phyloP scores from a whole-genome alignment of 2,797 vertebrate genomes.

The Natrix natrix region DNA sequence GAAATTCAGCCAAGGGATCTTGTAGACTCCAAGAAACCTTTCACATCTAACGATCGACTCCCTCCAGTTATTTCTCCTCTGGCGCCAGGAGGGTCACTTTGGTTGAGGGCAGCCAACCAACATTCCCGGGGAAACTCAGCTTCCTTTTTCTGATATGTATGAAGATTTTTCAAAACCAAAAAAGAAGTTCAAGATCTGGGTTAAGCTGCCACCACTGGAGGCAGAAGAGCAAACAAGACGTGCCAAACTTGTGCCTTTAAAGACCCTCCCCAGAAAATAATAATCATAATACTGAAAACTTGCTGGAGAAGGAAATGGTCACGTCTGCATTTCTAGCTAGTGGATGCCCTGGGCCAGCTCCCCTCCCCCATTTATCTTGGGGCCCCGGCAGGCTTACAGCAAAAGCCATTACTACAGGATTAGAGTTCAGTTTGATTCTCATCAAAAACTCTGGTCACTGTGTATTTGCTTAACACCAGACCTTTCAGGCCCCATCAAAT shows the following conservation, averaged over 20 bases:
- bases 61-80: constrained; percentile 18
- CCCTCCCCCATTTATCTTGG: neutral
- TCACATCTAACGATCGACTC: constrained; percentile 10
- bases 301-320: accelerated
- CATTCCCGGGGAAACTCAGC: constrained; percentile 34
- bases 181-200: too few species aligned
- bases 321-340: neutral
- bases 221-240: neutral
- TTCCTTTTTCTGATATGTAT: neutral
- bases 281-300: too few species aligned
- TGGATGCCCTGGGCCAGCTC: neutral
- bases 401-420: constrained; percentile 62
- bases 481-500: constrained; percentile 67
- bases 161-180: neutral
- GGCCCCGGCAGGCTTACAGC: constrained; percentile 38
- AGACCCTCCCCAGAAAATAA: neutral
- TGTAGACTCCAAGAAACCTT: neutral
- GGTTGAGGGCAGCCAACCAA: constrained; percentile 56
- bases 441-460: constrained; percentile 65
- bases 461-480: constrained; percentile 67
- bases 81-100: constrained; percentile 59
- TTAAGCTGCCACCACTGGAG: neutral
- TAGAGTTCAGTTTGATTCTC: constrained; percentile 63
- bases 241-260: neutral
- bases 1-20: neutral